phyloP scores from a whole-genome alignment of 2,888 invertebrate genomes.

The Ennomos fuscantarius region DNA sequence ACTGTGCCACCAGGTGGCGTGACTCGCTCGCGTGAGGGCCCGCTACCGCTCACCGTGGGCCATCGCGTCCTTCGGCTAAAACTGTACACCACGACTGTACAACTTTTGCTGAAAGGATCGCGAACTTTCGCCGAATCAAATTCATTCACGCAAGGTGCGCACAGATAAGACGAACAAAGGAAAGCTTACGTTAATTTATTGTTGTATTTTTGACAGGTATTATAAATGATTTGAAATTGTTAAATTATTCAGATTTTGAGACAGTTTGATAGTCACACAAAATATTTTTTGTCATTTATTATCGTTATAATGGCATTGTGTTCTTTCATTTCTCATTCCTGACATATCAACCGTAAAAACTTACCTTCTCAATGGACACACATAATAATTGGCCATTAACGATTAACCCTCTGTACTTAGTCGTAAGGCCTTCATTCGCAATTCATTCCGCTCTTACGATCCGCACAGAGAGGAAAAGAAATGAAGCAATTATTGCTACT shows the following conservation, averaged over 20 bases:
- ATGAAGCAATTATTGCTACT: slow-evolving; percentile 62
- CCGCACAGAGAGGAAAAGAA: slow-evolving; percentile 52
- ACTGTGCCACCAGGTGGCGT: slow-evolving; percentile 23
- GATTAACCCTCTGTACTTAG: slow-evolving; percentile 20
- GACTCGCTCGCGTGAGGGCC: slow-evolving; percentile 13
- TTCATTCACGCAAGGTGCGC: slow-evolving; percentile 23
- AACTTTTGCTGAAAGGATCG: slow-evolving; percentile 3
- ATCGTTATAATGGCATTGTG: background rate
- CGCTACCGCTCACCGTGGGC: background rate
- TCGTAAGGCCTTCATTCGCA: slow-evolving; percentile 28
- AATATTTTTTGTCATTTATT: background rate
- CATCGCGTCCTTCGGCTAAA: slow-evolving; percentile 19
- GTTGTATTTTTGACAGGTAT: slow-evolving; percentile 15
- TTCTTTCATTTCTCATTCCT: background rate
- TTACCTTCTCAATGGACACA: slow-evolving; percentile 12
- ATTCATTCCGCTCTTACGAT: slow-evolving; percentile 60
- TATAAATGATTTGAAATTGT: slow-evolving; percentile 15
- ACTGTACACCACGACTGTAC: background rate
- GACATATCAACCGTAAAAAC: slow-evolving; percentile 5
- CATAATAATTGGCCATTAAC: slow-evolving; percentile 17
- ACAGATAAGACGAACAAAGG: slow-evolving; percentile 18
- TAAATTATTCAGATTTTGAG: slow-evolving; percentile 4
- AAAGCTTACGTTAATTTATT: slow-evolving; percentile 16
- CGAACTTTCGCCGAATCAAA: slow-evolving; percentile 17
- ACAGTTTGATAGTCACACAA: background rate